phyloP scores from a whole-genome alignment of 2,113 vertebrate genomes.

The Microcebus tavaratra region DNA sequence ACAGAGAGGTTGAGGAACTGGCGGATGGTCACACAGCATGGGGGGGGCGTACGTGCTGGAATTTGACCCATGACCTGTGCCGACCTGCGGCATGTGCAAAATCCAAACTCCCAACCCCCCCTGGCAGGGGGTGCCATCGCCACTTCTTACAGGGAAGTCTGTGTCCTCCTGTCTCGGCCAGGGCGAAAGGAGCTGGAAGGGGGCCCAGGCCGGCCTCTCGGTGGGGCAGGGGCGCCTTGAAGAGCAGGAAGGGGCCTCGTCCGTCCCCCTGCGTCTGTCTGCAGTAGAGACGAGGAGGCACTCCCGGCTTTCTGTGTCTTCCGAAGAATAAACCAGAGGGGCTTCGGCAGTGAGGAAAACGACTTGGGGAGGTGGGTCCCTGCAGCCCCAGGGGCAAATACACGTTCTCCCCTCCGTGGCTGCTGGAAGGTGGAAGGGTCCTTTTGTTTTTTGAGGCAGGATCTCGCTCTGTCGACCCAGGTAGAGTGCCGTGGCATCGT shows the following conservation, averaged over 20 bases:
- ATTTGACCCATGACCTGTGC: neutral
- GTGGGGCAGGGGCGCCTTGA: neutral
- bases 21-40: neutral
- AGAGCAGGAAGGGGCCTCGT: neutral
- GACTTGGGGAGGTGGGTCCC: neutral
- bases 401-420: neutral
- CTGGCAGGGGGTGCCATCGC: neutral
- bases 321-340: neutral
- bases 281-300: neutral
- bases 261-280: neutral
- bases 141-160: neutral
- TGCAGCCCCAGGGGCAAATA: neutral
- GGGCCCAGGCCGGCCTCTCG: neutral
- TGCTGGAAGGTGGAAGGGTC: too few relatives aligned
- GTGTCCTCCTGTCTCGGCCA: neutral
- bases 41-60: neutral
- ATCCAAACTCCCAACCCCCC: neutral
- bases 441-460: too few relatives aligned
- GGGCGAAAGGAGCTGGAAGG: neutral
- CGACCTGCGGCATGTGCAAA: neutral
- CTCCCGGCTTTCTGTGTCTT: neutral
- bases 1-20: neutral
- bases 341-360: neutral
- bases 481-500: too few relatives aligned
- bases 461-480: too few relatives aligned